phyloP scores from a whole-genome alignment of 2,888 invertebrate genomes.

The Harpalus rufipes region DNA sequence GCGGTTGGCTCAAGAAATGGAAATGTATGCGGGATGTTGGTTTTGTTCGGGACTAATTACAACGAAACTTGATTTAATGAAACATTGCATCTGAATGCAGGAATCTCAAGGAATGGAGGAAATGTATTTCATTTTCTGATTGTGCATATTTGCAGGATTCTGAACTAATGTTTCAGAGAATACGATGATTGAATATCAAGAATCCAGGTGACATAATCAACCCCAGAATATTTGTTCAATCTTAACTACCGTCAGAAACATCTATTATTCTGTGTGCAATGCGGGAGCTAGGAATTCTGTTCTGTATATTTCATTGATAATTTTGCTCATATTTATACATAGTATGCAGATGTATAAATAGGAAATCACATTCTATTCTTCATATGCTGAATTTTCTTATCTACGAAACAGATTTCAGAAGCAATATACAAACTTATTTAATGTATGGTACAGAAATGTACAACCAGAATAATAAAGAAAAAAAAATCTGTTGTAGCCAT shows the following conservation, averaged over 20 bases:
- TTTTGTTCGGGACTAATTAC: not conserved
- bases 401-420: too few species aligned
- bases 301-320: too few species aligned
- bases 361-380: too few species aligned
- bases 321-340: too few species aligned
- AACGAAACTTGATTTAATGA: constrained; percentile 22
- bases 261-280: too few species aligned
- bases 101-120: not conserved
- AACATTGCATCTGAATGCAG: constrained; percentile 11
- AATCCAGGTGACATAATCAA: not conserved
- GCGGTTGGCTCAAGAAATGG: not conserved
- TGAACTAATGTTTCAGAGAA: not conserved
- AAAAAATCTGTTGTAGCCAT: too few species aligned
- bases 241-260: not conserved
- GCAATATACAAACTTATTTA: too few species aligned
- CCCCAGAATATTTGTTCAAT: not conserved
- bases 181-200: constrained; percentile 2
- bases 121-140: not conserved
- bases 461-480: too few species aligned
- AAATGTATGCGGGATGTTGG: not conserved
- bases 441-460: too few species aligned
- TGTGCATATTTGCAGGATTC: not conserved
- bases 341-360: too few species aligned
- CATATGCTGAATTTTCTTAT: too few species aligned
- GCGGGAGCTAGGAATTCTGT: too few species aligned